Percentiles rank a stretch among this genome's conserved stretches.
Evolutionary conservation across 2,888 invertebrate species (phyloP).

Genomic region (Caenorhabditis sp.): DNA sequence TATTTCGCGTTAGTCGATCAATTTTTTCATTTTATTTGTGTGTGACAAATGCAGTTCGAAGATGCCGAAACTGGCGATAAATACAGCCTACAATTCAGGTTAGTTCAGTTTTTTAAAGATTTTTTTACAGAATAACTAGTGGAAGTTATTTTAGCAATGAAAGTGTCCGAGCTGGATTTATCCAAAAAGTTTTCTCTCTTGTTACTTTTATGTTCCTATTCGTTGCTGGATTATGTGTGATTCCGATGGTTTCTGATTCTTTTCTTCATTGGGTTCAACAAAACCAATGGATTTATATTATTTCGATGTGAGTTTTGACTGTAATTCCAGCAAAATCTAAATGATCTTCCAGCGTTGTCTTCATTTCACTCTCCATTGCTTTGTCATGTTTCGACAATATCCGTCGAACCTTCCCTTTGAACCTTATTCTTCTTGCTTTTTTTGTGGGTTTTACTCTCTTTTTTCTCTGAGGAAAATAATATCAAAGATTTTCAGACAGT

Average conservation of each 20-base stretch:
- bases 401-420: conserved; percentile 72
- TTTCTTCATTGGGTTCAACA: conserved; percentile 19
- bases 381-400: conserved; percentile 73
- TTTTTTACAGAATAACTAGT: background rate
- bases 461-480: too few relatives aligned
- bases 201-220: conserved; percentile 65
- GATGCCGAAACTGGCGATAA: conserved; percentile 16
- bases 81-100: conserved; percentile 21
- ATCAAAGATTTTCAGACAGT: conserved; percentile 46
- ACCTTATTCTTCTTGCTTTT: conserved; percentile 72
- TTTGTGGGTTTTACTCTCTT: conserved; percentile 41
- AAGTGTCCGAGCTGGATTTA: conserved; percentile 61
- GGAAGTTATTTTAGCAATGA: conserved; percentile 50
- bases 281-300: conserved; percentile 31
- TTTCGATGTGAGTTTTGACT: conserved; percentile 28
- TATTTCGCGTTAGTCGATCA: too few relatives aligned
- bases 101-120: background rate
- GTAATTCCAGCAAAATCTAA: background rate
- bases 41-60: conserved; percentile 7
- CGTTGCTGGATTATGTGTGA: conserved; percentile 57
- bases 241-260: conserved; percentile 52
- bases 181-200: conserved; percentile 61
- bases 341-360: conserved; percentile 54
- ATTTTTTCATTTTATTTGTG: too few relatives aligned
- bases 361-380: conserved; percentile 73